These are phyloP conservation scores for Orius insidiosus DNA, from an alignment of 1,140 invertebrate species.

Conservation along the genomic window DNA sequence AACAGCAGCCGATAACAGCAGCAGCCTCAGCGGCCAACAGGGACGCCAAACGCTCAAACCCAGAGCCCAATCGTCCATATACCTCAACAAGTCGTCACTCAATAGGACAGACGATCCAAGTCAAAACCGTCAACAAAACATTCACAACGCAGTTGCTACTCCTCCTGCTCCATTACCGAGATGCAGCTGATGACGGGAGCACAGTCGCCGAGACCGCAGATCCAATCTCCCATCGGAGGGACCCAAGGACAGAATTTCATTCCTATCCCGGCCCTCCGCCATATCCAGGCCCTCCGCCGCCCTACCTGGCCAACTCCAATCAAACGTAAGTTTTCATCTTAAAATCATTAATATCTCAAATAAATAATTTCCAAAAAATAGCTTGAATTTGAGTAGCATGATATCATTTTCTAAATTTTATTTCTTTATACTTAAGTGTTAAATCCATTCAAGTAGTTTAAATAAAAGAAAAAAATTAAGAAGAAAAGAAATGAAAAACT, in stretches of 20 bases:
- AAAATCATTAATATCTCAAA: neutral
- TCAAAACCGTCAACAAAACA: neutral
- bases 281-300: constrained; percentile 41
- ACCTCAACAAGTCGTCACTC: no score
- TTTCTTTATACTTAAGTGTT: neutral
- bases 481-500: no score
- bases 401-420: neutral
- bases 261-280: constrained; percentile 35
- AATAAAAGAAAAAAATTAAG: no score
- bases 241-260: constrained; percentile 1
- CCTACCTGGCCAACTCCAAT: constrained; percentile 41
- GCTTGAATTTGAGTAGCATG: constrained; percentile 1
- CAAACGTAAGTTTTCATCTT: constrained; percentile 5
- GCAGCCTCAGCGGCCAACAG: neutral
- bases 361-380: neutral
- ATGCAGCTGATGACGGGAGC: constrained; percentile 6
- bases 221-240: neutral
- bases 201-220: neutral
- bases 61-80: neutral
- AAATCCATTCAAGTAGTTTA: no score
- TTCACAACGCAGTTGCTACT: constrained; percentile 5
- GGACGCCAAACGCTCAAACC: neutral
- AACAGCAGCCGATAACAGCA: neutral
- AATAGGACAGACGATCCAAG: no score
- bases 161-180: constrained; percentile 9